Evolutionary conservation across 2,888 invertebrate genomes (phyloP).

Genomic region (Monoplex corrugatus): DNA sequence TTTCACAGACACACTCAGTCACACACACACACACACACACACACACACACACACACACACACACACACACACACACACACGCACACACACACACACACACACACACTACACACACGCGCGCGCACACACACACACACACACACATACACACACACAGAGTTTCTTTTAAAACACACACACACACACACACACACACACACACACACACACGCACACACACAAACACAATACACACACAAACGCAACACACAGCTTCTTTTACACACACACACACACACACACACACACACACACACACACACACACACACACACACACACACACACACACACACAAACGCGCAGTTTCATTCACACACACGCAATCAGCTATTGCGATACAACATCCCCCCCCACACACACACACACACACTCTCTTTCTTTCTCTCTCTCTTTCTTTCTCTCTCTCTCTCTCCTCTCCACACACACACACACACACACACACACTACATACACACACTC

Average conservation of each 20-base stretch:
- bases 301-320: background rate
- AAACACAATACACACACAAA: background rate
- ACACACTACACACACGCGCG: background rate
- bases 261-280: slow-evolving; percentile 13
- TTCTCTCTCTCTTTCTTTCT: too few species aligned
- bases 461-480: too few species aligned
- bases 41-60: too few species aligned
- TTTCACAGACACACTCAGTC: background rate
- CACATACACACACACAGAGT: background rate
- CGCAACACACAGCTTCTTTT: background rate
- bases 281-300: background rate
- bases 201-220: slow-evolving; percentile 13
- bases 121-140: slow-evolving; percentile 3
- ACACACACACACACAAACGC: slow-evolving; percentile 5
- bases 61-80: too few species aligned
- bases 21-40: background rate
- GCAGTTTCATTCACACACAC: too few species aligned
- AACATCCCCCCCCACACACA: too few species aligned
- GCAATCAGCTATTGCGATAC: too few species aligned
- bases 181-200: slow-evolving; percentile 3
- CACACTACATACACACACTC: too few species aligned
- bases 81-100: background rate
- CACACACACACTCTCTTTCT: too few species aligned
- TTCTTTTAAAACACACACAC: background rate
- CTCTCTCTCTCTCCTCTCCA: too few species aligned